phyloP scores from a whole-genome alignment of 2,888 invertebrate species.

The Drosophila paramelanica region DNA sequence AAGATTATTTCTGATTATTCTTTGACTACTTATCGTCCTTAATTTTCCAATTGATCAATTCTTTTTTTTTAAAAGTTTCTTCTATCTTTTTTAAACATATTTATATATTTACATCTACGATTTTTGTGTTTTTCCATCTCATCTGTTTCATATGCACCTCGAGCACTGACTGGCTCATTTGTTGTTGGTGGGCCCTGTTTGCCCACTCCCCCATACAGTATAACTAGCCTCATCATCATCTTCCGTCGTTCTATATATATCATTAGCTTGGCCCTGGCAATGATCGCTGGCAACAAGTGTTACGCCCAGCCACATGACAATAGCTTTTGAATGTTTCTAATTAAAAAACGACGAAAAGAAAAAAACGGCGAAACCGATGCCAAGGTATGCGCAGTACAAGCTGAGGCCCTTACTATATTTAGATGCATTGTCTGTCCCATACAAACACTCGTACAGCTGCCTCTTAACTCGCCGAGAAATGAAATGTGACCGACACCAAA shows the following conservation, averaged over 20 bases:
- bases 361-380: conserved; percentile 10
- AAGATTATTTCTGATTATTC: not conserved
- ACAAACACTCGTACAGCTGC: conserved; percentile 42
- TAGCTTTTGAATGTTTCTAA: conserved; percentile 79
- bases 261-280: conserved; percentile 64
- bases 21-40: not conserved
- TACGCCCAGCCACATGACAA: conserved; percentile 63
- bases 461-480: conserved; percentile 71
- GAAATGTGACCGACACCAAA: conserved; percentile 65
- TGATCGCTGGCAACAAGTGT: conserved; percentile 76
- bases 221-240: conserved; percentile 25
- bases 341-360: conserved; percentile 60
- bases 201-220: conserved; percentile 22
- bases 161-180: conserved; percentile 71
- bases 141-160: conserved; percentile 23
- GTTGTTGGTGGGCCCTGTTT: conserved; percentile 66
- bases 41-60: no score
- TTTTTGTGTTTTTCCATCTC: not conserved
- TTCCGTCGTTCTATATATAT: conserved; percentile 42
- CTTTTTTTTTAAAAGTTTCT: no score
- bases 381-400: conserved; percentile 11
- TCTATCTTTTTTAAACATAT: no score
- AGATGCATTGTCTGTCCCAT: conserved; percentile 47
- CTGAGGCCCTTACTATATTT: conserved; percentile 42
- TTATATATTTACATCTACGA: no score